Base-by-base conservation (phyloP, 1,140 invertebrate genomes). In the Heliothis subflexa region DNA sequence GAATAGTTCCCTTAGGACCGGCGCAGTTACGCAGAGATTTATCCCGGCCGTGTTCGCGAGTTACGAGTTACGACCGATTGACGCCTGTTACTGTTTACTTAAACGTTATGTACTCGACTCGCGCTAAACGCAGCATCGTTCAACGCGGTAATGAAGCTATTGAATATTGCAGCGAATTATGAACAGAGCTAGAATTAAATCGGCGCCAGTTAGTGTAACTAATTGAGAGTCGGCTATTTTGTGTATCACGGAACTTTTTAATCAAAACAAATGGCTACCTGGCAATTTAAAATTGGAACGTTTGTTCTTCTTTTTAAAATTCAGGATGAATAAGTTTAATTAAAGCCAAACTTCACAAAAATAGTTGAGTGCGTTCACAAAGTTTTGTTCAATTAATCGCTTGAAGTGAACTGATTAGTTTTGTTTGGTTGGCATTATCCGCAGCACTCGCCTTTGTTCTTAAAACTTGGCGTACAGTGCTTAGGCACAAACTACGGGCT, bases 21-120 rank as follows among this genome's bases (percentile, higher is more conserved):
- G 25, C 45, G 66, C 66, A 71, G 76, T 62, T 71, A 52, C 28
- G 52, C 50, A 14, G 54, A 57, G 66, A 78, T 78, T 78, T 78
- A 78, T 40, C 45, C 66, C 21, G 54, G 54, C n/a, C 40, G 28
- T 70, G 45, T 1, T 10, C 54, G 54, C 55, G 25, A 3, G 33
- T 33, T 33, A 33, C 45, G 66, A 71, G 52, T 59, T 78, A 78
- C 76, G 47, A 40, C 25, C 68, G 54, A 71, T 78, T 55, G 75
- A 55, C 64, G 75, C 33, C 16, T 21, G 45, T 78, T 18, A 72
- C 16, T 78, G 66, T 78, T 71, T 78, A 72, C 76, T n/a, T 50
- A 49, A 14, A 10, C 25, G 33, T 68, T 50, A 68, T 68, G 18
- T 50, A 28, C 45, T 68, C 47, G 12, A 68, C 18, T 62, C 33